Evolutionary conservation across 2,888 invertebrate species (phyloP), one percentile per base, ranked within the genome.

Genomic region (Clostera curtula): DNA sequence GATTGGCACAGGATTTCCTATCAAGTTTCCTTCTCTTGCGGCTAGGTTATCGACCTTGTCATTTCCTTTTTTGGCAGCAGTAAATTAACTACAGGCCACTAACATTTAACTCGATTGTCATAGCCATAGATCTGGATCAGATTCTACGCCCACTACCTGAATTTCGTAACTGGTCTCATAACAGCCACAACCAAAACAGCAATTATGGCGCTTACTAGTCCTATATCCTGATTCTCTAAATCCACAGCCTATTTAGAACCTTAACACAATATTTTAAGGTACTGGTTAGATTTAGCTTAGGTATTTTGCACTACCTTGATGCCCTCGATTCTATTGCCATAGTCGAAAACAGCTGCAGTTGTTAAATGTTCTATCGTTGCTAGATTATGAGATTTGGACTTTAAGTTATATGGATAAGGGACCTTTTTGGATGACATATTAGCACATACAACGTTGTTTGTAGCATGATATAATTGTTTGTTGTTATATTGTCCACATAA

Each of bases 301-400:
- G 42, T 48, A 43, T 43, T 47, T 41, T 35, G 43, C 43, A 40
- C 41, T 29, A 43, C 48, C 40, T 44, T 57, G 56, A 56, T 61
- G 55, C 60, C 56, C 63, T 62, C 55, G 53, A 59, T 55, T 53
- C 61, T 56, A 70, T 70, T 72, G 72, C 73, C 57, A 68, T 56
- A 38, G 37, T 36, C 39, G 36, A 49, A 42, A 45, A 31, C 26
- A 38, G 34, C 38, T 29, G 26, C 40, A 36, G 11, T 28, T 31
- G 35, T 26, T 38, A 19, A 36, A 26, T 21, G 19, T 30, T 21
- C 14, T 3, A 29, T 24, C 36, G n/a, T 19, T 16, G 15, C 7
- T 12, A 32, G 22, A 18, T 29, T 23, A 16, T 17, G 36, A 23
- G 64, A 40, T 56, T 48, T 56, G 47, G 49, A 42, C 60, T 55